These are phyloP conservation scores for Helleia helle DNA, from an alignment of 2,888 invertebrate genomes.

Conservation along the genomic window DNA sequence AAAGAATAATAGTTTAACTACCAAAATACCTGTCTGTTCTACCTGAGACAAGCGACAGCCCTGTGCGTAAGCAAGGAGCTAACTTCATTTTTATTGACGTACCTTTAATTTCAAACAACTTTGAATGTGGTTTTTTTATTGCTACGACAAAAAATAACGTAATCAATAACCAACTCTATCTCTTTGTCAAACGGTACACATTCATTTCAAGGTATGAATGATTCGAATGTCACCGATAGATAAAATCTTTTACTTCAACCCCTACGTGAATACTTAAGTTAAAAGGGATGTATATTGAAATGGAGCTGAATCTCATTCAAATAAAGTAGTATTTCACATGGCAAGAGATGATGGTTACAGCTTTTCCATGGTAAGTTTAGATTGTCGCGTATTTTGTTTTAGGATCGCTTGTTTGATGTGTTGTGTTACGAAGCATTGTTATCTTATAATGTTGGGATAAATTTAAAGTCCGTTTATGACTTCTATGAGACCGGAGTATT, in stretches of 20 bases:
- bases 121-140: conserved; percentile 63
- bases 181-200: conserved; percentile 24
- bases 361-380: conserved; percentile 30
- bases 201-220: conserved; percentile 24
- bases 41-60: too few relatives aligned
- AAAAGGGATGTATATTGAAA: conserved; percentile 16
- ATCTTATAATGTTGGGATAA: conserved; percentile 57
- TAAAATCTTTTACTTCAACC: conserved; percentile 55
- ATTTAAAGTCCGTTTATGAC: conserved; percentile 57
- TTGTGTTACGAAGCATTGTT: conserved; percentile 47
- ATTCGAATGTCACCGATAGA: conserved; percentile 51
- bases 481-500: conserved; percentile 51
- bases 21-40: too few relatives aligned
- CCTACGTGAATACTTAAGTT: conserved; percentile 27
- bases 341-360: conserved; percentile 20
- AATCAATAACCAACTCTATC: conserved; percentile 24
- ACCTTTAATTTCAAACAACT: conserved; percentile 67
- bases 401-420: conserved; percentile 56
- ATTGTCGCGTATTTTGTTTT: conserved; percentile 47
- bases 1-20: too few relatives aligned
- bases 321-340: conserved; percentile 26
- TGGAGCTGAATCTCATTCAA: conserved; percentile 8
- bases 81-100: conserved; percentile 69
- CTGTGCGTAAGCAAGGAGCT: conserved; percentile 52
- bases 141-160: conserved; percentile 22